A percentile compares a stretch with the other conserved stretches of the same genome.
Conservation (phyloP, 2,888 invertebrate species). For the Corbicula japonica region DNA sequence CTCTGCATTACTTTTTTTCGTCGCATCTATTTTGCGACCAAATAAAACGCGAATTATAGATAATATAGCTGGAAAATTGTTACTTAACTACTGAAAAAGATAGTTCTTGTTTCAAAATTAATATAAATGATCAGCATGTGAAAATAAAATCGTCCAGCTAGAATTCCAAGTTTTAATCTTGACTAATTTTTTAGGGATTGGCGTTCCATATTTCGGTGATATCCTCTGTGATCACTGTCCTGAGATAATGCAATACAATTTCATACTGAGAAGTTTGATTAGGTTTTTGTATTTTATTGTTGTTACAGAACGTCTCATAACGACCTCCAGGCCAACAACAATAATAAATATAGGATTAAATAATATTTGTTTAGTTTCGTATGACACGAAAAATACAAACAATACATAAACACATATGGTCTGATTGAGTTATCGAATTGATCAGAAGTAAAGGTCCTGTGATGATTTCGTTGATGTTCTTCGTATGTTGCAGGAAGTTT, state of each 20-base stretch:
- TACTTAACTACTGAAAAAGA: no score
- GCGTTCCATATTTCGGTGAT: neutral
- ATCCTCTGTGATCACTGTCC: neutral
- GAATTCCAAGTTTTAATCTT: neutral
- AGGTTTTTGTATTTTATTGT: neutral
- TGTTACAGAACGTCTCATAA: neutral
- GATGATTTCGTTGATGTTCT: neutral
- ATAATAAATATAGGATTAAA: slow-evolving; percentile 4
- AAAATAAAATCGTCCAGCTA: neutral
- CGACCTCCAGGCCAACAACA: neutral
- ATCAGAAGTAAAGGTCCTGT: neutral
- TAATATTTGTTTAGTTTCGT: slow-evolving; percentile 1
- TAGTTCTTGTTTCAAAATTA: neutral
- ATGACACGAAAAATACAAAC: slow-evolving; percentile 14
- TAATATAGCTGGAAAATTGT: no score
- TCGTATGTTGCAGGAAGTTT: no score
- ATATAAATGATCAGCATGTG: neutral
- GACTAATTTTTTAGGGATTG: neutral
- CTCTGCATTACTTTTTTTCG: no score
- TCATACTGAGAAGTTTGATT: no score
- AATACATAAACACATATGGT: neutral
- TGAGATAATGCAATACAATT: no score
- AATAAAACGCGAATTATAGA: no score
- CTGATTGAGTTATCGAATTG: no score
- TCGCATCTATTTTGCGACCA: no score